Conservation (phyloP, 2,888 invertebrate species). For the Dioctria rufipes region DNA sequence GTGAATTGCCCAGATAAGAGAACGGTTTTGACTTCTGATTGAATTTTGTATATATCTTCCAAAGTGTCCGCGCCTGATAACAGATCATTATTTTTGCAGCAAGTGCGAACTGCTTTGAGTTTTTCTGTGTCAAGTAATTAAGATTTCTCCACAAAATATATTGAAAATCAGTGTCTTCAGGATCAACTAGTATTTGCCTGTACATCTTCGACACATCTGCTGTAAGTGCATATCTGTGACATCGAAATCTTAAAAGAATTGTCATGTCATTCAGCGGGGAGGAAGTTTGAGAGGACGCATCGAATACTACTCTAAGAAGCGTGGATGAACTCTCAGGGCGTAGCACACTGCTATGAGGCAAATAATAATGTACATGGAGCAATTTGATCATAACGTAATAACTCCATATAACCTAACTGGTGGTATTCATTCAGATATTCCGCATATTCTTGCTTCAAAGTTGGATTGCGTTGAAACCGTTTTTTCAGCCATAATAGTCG, state of each 20-base stretch:
- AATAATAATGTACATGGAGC: slow-evolving; percentile 30
- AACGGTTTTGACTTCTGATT: slow-evolving; percentile 51
- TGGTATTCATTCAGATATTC: slow-evolving; percentile 48
- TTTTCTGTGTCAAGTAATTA: slow-evolving; percentile 57
- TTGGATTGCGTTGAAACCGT: slow-evolving; percentile 25
- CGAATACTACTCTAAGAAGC: slow-evolving; percentile 51
- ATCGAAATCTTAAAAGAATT: slow-evolving; percentile 49
- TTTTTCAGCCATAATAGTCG: slow-evolving; percentile 31
- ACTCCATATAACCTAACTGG: slow-evolving; percentile 33
- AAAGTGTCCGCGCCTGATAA: slow-evolving; percentile 56
- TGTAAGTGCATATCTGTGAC: slow-evolving; percentile 32
- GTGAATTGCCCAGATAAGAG: slow-evolving; percentile 53
- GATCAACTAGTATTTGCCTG: slow-evolving; percentile 52
- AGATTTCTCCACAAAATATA: slow-evolving; percentile 64
- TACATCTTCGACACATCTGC: slow-evolving; percentile 30
- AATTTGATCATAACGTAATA: not conserved
- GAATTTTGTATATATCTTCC: slow-evolving; percentile 55
- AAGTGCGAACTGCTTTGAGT: slow-evolving; percentile 60
- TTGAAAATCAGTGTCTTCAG: slow-evolving; percentile 62
- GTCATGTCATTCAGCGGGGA: slow-evolving; percentile 46
- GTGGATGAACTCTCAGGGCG: too few relatives aligned
- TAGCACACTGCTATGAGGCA: slow-evolving; percentile 12
- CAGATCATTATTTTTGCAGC: slow-evolving; percentile 59
- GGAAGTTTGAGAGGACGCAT: slow-evolving; percentile 32
- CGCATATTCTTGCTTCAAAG: slow-evolving; percentile 20